Evolutionary conservation across 2,113 vertebrate genomes (phyloP), one percentile per base, ranked within the genome.

Genomic region (Lontra canadensis): DNA sequence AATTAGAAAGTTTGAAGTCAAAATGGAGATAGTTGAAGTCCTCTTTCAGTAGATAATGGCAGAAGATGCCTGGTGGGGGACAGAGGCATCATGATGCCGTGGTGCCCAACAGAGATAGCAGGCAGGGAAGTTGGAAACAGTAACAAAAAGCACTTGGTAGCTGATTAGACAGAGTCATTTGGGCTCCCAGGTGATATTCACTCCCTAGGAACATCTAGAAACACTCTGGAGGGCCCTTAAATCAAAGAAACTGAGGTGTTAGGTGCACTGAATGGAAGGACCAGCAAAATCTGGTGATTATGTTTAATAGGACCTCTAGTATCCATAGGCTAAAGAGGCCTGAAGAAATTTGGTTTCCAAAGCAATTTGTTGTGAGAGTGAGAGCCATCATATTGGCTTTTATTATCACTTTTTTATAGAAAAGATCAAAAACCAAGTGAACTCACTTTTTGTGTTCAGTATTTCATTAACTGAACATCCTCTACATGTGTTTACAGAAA

Each of bases 401-500:
- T 96, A 31, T 47, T 79, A 90, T 88, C 87, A 65, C 31, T 82
- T 86, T 94, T 88, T 86, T 20, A 92, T 69, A 74, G 63, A 29
- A 90, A 94, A 95, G 47, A 44, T 55, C 88, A 97, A 87, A 89
- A 93, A 31, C 6, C 47, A 86, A 90, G 52, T 61, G 83, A 93
- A 23, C 44, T 65, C 14, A 87, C 49, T 36, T 92, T 94, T 63
- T 74, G 67, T 49, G 29, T 78, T 94, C 49, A 79, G 21, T 67
- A 95, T 91, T 88, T 29, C 29, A 71, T 73, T 63, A 79, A 10
- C 34, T 80, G 76, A 92, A 94, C 17, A 74, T 59, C 44, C 36
- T 88, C 13, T 91, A 85, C 21, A 94, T 88, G 21, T 52, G 36
- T 85, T 92, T 52, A 94, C 63, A 88, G 87, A 92, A 96, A 91